These are phyloP conservation scores for Chaetops frenatus DNA, from an alignment of 2,113 vertebrate genomes.

Conservation along the genomic window DNA sequence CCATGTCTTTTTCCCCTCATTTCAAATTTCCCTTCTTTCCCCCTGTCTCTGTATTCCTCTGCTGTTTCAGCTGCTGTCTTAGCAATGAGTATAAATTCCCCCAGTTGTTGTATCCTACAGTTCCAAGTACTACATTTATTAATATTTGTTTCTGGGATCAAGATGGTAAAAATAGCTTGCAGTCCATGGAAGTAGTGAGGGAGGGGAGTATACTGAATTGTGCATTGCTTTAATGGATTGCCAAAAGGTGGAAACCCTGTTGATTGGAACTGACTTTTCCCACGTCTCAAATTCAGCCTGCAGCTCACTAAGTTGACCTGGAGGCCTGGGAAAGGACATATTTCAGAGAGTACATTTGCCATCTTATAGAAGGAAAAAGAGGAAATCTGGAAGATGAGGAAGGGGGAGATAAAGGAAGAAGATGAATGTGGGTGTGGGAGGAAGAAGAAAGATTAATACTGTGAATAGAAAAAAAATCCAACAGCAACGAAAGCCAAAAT, in stretches of 20 bases:
- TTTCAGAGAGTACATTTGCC: neutral
- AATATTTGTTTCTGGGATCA: conserved; percentile 15
- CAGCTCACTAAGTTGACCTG: neutral
- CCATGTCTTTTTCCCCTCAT: rapidly evolving
- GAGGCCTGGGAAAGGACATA: conserved; percentile 41
- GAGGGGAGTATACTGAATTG: neutral
- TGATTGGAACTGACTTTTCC: conserved; percentile 36
- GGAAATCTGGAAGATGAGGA: neutral
- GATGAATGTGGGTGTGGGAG: neutral
- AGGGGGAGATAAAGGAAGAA: neutral
- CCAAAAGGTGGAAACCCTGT: conserved; percentile 34
- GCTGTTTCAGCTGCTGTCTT: conserved; percentile 25
- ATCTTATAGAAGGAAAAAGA: neutral
- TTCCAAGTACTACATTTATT: conserved; percentile 21
- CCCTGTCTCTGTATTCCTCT: neutral
- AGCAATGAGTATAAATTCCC: neutral
- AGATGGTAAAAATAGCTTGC: conserved; percentile 16
- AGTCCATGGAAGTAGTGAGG: conserved; percentile 9
- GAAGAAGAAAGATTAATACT: neutral
- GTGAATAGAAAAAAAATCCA: neutral
- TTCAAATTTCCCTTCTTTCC: neutral
- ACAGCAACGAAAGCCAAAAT: neutral
- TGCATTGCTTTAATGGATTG: conserved; percentile 13
- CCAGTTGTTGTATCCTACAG: neutral
- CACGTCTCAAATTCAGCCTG: neutral